phyloP scores from a whole-genome alignment of 2,113 vertebrate genomes.

The Nannobrachium achirus region DNA sequence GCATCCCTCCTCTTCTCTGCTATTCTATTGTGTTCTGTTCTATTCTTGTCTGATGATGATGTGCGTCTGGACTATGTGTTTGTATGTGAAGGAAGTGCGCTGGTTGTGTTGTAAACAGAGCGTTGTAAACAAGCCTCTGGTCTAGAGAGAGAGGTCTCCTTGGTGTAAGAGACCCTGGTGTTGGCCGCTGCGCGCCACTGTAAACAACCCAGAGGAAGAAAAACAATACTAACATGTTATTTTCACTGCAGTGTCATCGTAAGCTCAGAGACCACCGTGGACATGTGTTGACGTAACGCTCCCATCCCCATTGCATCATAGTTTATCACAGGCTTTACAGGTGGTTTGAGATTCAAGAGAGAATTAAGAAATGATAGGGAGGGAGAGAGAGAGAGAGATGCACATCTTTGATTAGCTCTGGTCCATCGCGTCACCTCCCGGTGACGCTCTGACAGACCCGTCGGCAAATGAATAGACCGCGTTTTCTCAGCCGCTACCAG shows the following conservation, averaged over 20 bases:
- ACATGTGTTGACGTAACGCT: slow-evolving; percentile 9
- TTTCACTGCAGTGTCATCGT: not conserved
- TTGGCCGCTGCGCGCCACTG: slow-evolving; percentile 6
- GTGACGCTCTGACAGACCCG: too few relatives aligned
- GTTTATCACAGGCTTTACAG: slow-evolving; percentile 27
- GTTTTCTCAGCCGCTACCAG: too few relatives aligned
- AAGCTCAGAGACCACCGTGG: not conserved
- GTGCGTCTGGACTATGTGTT: slow-evolving; percentile 24
- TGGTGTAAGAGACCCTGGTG: slow-evolving; percentile 10
- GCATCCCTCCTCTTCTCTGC: slow-evolving; percentile 4
- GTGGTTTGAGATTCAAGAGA: slow-evolving; percentile 11
- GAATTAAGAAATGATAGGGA: too few relatives aligned
- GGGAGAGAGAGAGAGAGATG: too few relatives aligned
- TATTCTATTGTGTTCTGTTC: not conserved
- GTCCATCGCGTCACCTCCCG: too few relatives aligned
- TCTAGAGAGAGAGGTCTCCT: too few relatives aligned
- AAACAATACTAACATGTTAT: not conserved
- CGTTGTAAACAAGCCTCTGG: slow-evolving; percentile 48
- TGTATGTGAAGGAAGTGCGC: slow-evolving; percentile 34
- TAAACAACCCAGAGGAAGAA: slow-evolving; percentile 2
- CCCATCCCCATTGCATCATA: slow-evolving; percentile 16
- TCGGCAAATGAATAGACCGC: too few relatives aligned
- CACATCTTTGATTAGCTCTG: too few relatives aligned
- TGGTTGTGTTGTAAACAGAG: slow-evolving; percentile 47
- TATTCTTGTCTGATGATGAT: not conserved